phyloP scores from a whole-genome alignment of 2,888 invertebrate genomes.

The Sepiola atlantica region DNA sequence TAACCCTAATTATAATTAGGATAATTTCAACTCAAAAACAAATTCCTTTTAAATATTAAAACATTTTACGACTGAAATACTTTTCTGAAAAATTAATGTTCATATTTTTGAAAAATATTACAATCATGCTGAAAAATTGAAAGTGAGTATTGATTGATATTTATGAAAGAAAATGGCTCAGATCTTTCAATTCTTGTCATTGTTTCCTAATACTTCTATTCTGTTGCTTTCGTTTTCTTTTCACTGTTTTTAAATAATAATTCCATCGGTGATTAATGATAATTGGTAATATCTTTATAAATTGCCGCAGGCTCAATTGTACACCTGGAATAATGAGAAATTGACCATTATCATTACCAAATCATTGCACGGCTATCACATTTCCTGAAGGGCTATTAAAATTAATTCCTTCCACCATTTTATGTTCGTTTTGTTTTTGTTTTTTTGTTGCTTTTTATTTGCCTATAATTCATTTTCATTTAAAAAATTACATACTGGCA shows the following conservation, averaged over 20 bases:
- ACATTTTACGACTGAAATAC: too few species aligned
- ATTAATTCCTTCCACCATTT: not conserved
- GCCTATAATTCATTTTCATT: not conserved
- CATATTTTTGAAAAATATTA: not conserved
- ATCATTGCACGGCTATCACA: not conserved
- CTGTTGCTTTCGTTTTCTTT: not conserved
- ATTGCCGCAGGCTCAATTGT: slow-evolving; percentile 1
- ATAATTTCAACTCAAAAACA: too few species aligned
- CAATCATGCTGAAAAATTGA: not conserved
- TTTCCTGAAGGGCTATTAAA: slow-evolving; percentile 19
- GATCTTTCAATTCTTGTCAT: not conserved
- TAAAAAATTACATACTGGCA: not conserved
- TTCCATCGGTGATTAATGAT: not conserved
- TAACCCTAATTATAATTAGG: too few species aligned
- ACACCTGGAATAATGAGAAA: slow-evolving; percentile 9
- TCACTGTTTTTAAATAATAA: not conserved
- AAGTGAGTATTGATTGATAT: not conserved
- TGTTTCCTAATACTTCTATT: not conserved
- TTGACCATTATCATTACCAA: slow-evolving; percentile 8
- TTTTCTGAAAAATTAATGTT: not conserved
- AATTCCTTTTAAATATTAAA: too few species aligned
- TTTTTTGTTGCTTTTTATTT: not conserved
- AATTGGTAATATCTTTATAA: slow-evolving; percentile 32
- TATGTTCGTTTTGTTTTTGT: not conserved
- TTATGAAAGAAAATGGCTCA: not conserved